These are phyloP conservation scores for Eupithecia dodoneata DNA, from an alignment of 2,888 invertebrate genomes.

Conservation along the genomic window DNA sequence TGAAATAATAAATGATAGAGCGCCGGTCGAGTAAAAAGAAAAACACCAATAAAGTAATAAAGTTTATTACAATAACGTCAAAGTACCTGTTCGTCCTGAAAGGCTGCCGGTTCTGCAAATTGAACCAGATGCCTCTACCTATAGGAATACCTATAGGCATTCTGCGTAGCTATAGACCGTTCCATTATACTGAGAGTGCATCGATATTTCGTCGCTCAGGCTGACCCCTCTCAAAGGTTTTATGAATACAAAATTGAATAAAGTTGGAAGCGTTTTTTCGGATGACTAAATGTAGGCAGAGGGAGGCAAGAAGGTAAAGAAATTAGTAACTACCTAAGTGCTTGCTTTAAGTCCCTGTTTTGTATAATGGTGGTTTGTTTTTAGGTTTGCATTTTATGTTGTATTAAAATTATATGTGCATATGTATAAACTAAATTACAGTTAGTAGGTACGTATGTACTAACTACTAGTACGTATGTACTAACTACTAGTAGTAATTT, in stretches of 20 bases:
- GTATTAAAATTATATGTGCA: too few relatives aligned
- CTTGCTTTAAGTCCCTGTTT: not conserved
- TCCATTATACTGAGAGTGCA: conserved; percentile 11
- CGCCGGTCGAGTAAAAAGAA: not conserved
- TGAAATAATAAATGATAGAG: not conserved
- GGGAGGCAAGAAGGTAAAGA: not conserved
- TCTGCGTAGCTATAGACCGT: conserved; percentile 6
- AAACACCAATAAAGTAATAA: not conserved
- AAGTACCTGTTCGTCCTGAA: not conserved
- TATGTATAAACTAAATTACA: too few relatives aligned
- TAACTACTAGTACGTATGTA: too few relatives aligned
- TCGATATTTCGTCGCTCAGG: conserved; percentile 14
- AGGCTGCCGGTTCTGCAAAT: conserved; percentile 1
- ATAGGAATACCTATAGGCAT: not conserved
- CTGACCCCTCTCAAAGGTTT: conserved; percentile 13
- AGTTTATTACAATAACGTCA: conserved; percentile 8
- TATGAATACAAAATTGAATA: conserved; percentile 20
- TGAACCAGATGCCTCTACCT: not conserved
- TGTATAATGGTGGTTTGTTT: not conserved
- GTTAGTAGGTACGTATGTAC: too few relatives aligned
- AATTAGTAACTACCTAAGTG: not conserved
- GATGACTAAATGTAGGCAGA: not conserved
- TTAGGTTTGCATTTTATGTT: not conserved
- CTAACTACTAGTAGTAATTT: not conserved
- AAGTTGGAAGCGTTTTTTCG: conserved; percentile 11